These are phyloP conservation scores for Eulemur mongoz DNA, from an alignment of 2,797 vertebrate genomes.

Conservation along the genomic window DNA sequence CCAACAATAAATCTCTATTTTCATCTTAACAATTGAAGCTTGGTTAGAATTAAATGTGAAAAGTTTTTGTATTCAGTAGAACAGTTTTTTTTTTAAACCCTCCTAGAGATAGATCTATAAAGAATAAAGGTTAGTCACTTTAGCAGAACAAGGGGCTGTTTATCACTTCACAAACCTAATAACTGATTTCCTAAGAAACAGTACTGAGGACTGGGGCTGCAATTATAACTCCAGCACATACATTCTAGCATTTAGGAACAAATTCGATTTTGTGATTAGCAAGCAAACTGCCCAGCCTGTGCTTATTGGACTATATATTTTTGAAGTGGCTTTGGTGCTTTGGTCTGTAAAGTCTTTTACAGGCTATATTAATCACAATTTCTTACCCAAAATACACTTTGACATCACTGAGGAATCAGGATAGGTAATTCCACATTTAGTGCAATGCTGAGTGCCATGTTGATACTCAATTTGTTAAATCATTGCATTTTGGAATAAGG, in stretches of 20 bases:
- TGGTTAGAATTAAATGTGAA: slow-evolving; percentile 59
- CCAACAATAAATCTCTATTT: slow-evolving; percentile 36
- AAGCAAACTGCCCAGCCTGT: slow-evolving; percentile 29
- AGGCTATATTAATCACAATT: slow-evolving; percentile 60
- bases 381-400: slow-evolving; percentile 31
- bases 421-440: not conserved
- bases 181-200: slow-evolving; percentile 32
- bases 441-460: not conserved
- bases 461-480: slow-evolving; percentile 6
- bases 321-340: slow-evolving; percentile 25
- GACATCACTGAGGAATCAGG: not conserved
- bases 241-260: slow-evolving; percentile 35
- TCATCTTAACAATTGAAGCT: slow-evolving; percentile 8
- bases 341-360: slow-evolving; percentile 37
- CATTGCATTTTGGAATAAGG: not conserved
- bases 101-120: slow-evolving; percentile 36
- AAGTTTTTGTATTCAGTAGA: slow-evolving; percentile 13
- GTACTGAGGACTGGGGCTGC: not conserved
- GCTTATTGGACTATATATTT: slow-evolving; percentile 53
- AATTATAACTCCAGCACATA: not conserved
- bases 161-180: slow-evolving; percentile 1
- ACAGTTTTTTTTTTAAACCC: not conserved
- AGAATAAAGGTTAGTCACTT: slow-evolving; percentile 40
- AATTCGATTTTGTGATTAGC: slow-evolving; percentile 54
- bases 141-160: not conserved